A percentile compares a stretch with the other conserved stretches of the same genome.
Evolutionary conservation across 1,140 invertebrate species (phyloP).

Genomic region (Brachionus rotundiformis): DNA sequence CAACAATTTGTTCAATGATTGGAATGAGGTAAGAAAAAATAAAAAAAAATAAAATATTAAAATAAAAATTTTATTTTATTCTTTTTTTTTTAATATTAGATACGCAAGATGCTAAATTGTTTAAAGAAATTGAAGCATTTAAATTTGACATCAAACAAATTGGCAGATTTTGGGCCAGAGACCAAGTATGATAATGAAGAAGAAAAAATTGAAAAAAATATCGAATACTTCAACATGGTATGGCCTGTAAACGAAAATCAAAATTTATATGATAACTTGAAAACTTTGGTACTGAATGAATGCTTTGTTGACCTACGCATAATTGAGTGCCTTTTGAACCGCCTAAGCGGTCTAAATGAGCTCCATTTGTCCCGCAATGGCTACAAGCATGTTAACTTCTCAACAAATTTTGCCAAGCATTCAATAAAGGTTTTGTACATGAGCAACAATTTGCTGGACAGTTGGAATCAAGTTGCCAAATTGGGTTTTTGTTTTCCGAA

Average conservation of each 20-base stretch:
- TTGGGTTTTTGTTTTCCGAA: neutral
- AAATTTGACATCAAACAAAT: constrained; percentile 8
- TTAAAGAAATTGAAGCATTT: constrained; percentile 19
- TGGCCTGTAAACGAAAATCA: constrained; percentile 19
- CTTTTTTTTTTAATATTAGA: constrained; percentile 4
- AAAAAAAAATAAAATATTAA: neutral
- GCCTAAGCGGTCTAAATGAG: constrained; percentile 4
- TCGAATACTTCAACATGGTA: neutral
- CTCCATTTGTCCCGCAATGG: constrained; percentile 28
- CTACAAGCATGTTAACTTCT: constrained; percentile 10
- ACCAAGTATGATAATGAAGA: neutral
- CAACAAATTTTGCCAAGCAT: neutral
- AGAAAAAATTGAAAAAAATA: neutral
- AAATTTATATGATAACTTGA: neutral
- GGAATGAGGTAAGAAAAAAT: constrained; percentile 15
- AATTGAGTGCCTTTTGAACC: neutral
- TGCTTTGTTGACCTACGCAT: constrained; percentile 28
- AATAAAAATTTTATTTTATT: neutral
- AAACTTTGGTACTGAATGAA: constrained; percentile 26
- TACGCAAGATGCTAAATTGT: neutral
- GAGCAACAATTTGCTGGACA: neutral
- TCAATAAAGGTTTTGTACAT: constrained; percentile 33
- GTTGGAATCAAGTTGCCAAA: constrained; percentile 2
- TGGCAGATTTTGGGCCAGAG: neutral
- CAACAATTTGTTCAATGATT: constrained; percentile 9